Conservation (phyloP, 2,113 vertebrate species). For the Promerops cafer region DNA sequence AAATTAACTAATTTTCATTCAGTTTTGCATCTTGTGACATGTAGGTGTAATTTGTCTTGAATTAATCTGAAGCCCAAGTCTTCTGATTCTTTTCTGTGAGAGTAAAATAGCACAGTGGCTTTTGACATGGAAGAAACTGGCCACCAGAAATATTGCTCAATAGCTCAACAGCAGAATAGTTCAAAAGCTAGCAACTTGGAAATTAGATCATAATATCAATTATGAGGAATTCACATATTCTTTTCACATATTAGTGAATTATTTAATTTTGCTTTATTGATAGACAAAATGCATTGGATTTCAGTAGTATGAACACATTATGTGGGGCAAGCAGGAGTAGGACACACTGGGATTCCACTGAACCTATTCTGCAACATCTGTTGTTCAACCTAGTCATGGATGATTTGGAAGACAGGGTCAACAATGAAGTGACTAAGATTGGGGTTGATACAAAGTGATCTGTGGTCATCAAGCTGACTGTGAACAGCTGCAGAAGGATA, state of each 20-base stretch:
- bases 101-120: background rate
- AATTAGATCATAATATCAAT: background rate
- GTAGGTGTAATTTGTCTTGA: background rate
- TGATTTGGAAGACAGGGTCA: background rate
- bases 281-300: background rate
- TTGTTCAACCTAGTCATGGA: background rate
- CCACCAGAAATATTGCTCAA: background rate
- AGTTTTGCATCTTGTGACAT: background rate
- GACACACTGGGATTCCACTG: background rate
- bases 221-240: background rate
- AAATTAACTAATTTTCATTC: background rate
- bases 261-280: background rate
- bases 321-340: background rate
- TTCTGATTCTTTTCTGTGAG: background rate
- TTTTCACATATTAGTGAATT: background rate
- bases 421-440: background rate
- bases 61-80: background rate
- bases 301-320: background rate
- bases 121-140: background rate
- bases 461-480: slow-evolving; percentile 31
- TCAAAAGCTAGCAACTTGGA: background rate
- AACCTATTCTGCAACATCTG: background rate
- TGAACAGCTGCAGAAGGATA: slow-evolving; percentile 22
- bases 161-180: background rate
- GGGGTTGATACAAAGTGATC: slow-evolving; percentile 18